These are phyloP conservation scores for Protomyctophum bolini DNA, from an alignment of 2,113 vertebrate genomes.

Conservation along the genomic window DNA sequence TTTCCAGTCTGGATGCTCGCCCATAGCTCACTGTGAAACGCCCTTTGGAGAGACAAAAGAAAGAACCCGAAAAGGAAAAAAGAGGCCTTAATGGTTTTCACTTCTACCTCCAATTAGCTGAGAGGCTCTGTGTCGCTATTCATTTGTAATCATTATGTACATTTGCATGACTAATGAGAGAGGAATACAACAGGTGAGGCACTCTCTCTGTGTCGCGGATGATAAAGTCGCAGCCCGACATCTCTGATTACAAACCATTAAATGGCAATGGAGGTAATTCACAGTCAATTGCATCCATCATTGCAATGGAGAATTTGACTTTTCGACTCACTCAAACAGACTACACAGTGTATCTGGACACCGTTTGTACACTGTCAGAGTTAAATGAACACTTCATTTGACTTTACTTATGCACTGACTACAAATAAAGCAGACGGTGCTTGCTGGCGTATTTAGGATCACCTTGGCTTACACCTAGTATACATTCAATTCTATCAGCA, in stretches of 20 bases:
- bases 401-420: too few relatives aligned
- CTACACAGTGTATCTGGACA: too few relatives aligned
- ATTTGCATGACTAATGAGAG: slow-evolving; percentile 64
- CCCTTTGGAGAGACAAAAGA: not conserved
- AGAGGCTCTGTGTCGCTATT: slow-evolving; percentile 49
- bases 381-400: too few relatives aligned
- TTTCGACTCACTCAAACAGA: not conserved
- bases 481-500: not conserved
- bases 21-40: not conserved
- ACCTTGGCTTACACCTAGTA: not conserved
- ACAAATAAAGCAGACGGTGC: not conserved
- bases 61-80: not conserved
- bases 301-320: slow-evolving; percentile 13
- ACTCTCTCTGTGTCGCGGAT: slow-evolving; percentile 47
- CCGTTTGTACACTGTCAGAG: too few relatives aligned
- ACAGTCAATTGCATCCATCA: slow-evolving; percentile 50
- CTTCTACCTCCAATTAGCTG: slow-evolving; percentile 53
- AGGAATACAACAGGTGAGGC: slow-evolving; percentile 64
- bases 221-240: slow-evolving; percentile 59
- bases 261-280: slow-evolving; percentile 49
- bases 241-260: slow-evolving; percentile 69
- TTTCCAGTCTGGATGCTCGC: not conserved
- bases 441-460: not conserved
- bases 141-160: slow-evolving; percentile 65
- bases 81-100: slow-evolving; percentile 27